Conservation (phyloP, 1,140 invertebrate genomes). For the Sitobion miscanthi region DNA sequence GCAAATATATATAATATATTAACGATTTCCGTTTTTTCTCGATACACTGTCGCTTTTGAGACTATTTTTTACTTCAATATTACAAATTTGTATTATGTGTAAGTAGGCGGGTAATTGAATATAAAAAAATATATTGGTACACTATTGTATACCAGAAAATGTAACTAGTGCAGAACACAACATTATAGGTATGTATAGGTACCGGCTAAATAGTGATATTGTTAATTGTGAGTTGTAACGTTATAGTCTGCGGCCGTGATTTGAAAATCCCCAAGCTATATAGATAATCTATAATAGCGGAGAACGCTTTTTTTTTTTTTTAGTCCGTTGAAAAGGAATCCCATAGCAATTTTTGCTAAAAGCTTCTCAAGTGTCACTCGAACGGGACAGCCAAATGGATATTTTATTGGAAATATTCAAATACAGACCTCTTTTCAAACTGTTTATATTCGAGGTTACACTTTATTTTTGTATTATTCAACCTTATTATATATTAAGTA, state of each 20-base stretch:
- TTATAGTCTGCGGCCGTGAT: background rate
- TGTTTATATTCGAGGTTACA: slow-evolving; percentile 34
- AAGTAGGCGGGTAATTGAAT: too few species aligned
- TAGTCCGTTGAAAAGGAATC: background rate
- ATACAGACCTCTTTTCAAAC: slow-evolving; percentile 35
- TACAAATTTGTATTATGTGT: too few species aligned
- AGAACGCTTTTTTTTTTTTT: slow-evolving; percentile 1
- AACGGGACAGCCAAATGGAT: slow-evolving; percentile 43
- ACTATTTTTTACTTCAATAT: too few species aligned
- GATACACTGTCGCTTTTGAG: too few species aligned
- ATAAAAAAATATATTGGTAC: too few species aligned
- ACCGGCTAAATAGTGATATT: background rate
- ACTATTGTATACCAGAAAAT: too few species aligned
- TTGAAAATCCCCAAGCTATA: background rate
- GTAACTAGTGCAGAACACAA: too few species aligned
- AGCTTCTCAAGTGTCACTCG: slow-evolving; percentile 48
- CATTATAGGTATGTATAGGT: background rate
- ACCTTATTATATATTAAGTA: slow-evolving; percentile 6
- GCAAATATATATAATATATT: too few species aligned
- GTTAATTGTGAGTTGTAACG: background rate
- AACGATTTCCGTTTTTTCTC: too few species aligned
- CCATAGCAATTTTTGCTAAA: slow-evolving; percentile 53
- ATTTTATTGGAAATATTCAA: slow-evolving; percentile 53
- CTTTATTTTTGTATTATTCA: slow-evolving; percentile 22
- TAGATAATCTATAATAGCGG: background rate